These are phyloP conservation scores for Lasioglossum lativentre DNA, from an alignment of 2,888 invertebrate genomes.

Conservation along the genomic window DNA sequence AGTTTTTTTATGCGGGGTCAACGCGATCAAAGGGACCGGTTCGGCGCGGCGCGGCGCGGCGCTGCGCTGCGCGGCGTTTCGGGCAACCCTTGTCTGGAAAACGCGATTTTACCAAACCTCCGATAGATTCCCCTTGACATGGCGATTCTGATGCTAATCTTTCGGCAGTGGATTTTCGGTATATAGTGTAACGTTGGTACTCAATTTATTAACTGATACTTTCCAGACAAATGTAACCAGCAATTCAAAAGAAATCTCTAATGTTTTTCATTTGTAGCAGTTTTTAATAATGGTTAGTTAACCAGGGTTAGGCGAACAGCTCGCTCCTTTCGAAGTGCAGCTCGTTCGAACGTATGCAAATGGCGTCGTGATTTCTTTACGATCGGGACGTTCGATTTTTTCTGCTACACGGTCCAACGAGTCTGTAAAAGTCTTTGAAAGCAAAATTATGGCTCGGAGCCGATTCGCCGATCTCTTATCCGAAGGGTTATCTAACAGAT, in stretches of 20 bases:
- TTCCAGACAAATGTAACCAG: too few species aligned
- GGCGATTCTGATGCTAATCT: too few species aligned
- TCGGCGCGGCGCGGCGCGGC: too few species aligned
- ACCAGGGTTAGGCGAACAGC: background rate
- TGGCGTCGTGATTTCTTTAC: background rate
- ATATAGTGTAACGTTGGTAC: background rate
- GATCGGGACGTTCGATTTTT: background rate
- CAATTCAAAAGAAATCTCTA: too few species aligned
- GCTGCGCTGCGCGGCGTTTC: conserved; percentile 4
- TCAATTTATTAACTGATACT: too few species aligned
- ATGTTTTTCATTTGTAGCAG: too few species aligned
- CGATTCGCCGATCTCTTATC: background rate
- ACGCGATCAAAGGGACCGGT: conserved; percentile 47
- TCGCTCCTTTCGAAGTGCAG: background rate
- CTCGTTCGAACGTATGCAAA: conserved; percentile 11
- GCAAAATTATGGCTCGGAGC: background rate
- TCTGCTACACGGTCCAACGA: conserved; percentile 9
- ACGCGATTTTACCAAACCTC: background rate
- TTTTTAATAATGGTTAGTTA: too few species aligned
- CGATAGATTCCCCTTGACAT: background rate
- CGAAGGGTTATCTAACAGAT: background rate
- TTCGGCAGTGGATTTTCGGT: background rate
- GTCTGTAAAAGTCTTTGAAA: background rate
- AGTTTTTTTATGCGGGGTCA: conserved; percentile 55
- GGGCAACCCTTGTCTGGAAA: background rate